Conservation (phyloP, 2,113 vertebrate species). For the Lonchura striata region DNA sequence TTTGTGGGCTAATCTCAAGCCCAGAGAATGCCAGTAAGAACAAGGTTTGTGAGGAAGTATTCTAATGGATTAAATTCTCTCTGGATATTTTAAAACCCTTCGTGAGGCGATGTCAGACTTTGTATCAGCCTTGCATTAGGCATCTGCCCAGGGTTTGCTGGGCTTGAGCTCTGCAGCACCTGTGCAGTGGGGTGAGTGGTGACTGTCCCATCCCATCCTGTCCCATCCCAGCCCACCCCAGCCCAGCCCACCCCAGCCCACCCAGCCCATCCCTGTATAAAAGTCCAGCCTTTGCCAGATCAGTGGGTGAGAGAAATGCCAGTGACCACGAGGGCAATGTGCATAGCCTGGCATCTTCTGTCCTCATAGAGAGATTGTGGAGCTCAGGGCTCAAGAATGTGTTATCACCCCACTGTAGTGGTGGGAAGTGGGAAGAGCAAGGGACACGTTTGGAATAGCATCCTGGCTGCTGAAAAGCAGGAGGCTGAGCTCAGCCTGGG, state of each 20-base stretch:
- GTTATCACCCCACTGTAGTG: accelerated
- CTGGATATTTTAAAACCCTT: not conserved
- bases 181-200: not conserved
- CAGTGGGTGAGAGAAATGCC: not conserved
- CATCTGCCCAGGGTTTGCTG: not conserved
- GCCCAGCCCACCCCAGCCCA: not conserved
- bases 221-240: not conserved
- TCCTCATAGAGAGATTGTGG: not conserved
- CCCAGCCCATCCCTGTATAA: not conserved
- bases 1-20: not conserved
- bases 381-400: not conserved
- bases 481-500: not conserved
- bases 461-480: not conserved
- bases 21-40: not conserved
- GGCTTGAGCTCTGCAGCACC: not conserved
- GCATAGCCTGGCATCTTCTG: not conserved
- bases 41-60: not conserved
- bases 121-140: not conserved
- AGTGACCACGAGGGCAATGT: not conserved
- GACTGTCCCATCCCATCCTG: not conserved
- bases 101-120: not conserved
- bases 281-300: not conserved
- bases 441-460: accelerated
- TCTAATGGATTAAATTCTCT: not conserved
- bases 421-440: accelerated